Evolutionary conservation across 2,113 vertebrate species (phyloP).

Genomic region (Hypomesus transpacificus): DNA sequence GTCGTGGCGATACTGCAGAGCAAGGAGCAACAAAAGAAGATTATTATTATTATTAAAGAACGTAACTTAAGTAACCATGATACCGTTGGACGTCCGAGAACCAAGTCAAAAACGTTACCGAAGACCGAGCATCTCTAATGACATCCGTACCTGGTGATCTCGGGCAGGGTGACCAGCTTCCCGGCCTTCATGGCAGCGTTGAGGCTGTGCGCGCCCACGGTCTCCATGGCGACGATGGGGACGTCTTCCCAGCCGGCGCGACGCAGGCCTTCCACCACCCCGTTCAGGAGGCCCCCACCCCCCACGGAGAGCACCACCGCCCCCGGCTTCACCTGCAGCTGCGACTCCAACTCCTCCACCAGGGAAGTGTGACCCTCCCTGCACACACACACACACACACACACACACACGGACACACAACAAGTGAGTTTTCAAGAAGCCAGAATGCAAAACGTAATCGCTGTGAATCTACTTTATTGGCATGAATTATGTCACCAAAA

Average conservation of each 20-base stretch:
- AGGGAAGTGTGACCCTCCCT: slow-evolving; percentile 87
- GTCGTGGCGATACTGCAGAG: slow-evolving; percentile 79
- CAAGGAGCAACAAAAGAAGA: background rate
- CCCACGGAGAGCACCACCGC: slow-evolving; percentile 85
- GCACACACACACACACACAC: slow-evolving; percentile 21
- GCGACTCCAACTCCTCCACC: slow-evolving; percentile 77
- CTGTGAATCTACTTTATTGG: background rate
- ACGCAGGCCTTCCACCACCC: slow-evolving; percentile 77
- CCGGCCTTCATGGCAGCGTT: slow-evolving; percentile 76
- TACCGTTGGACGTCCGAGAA: background rate
- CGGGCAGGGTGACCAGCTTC: slow-evolving; percentile 75
- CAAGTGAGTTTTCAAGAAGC: background rate
- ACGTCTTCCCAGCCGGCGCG: slow-evolving; percentile 81
- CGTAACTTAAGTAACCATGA: background rate
- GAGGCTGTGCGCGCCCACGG: slow-evolving; percentile 82
- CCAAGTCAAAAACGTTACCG: background rate
- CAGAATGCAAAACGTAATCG: background rate
- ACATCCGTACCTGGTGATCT: slow-evolving; percentile 82
- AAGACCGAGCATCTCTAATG: no score
- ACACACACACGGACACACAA: background rate
- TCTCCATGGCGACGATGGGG: slow-evolving; percentile 85
- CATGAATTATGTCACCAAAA: background rate
- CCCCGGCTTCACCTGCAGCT: slow-evolving; percentile 73
- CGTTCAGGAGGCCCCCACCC: slow-evolving; percentile 84
- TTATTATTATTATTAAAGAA: background rate